Conservation (phyloP, 2,797 vertebrate genomes). For the Labeo calbasu region DNA sequence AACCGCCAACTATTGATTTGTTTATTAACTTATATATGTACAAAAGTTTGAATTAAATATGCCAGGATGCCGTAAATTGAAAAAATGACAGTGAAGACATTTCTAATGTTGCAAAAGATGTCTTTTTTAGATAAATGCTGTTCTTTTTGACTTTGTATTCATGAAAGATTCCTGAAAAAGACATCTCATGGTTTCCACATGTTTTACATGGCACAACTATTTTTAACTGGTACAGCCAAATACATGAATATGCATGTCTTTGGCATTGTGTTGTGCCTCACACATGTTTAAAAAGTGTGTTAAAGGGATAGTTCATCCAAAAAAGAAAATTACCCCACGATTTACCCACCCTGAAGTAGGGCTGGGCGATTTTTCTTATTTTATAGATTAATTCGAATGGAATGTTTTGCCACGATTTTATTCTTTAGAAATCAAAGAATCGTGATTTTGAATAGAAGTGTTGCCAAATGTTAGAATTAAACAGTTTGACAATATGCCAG, state of each 20-base stretch:
- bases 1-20: background rate
- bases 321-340: no score
- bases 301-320: no score
- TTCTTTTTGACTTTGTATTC: background rate
- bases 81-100: background rate
- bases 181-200: background rate
- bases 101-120: background rate
- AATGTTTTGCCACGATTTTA: no score
- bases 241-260: background rate
- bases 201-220: background rate
- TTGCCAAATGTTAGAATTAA: no score
- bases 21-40: no score
- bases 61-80: background rate
- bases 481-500: no score
- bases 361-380: no score
- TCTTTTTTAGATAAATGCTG: background rate
- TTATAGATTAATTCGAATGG: no score
- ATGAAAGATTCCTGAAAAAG: background rate
- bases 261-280: background rate
- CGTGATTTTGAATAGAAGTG: no score
- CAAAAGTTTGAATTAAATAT: no score
- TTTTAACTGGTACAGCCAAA: background rate
- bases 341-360: no score
- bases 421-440: no score
- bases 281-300: background rate